Evolutionary conservation across 2,888 invertebrate species (phyloP), one percentile per base, ranked within the genome.

Genomic region (Andrena chrysosceles): DNA sequence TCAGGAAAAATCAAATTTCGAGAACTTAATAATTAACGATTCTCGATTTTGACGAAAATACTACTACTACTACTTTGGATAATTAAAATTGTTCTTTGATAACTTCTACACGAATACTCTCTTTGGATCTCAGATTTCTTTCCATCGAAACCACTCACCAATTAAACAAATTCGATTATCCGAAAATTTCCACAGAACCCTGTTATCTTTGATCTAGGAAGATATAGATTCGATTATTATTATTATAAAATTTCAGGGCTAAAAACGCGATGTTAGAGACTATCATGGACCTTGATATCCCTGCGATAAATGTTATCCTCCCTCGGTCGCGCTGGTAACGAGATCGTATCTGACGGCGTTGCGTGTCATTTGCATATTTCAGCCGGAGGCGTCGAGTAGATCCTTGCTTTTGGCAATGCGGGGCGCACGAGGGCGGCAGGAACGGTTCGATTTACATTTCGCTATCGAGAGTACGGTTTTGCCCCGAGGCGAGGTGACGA

Each of bases 301-400:
- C 73, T 26, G 62, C 67, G 77, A 85, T 87, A 87, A 87, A 85
- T 87, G 82, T 80, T 70, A 80, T 80, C 74, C 80, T 64, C 75
- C 80, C 72, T 59, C 73, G 70, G 85, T 84, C 78, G 70, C 75
- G 78, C 67, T 84, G 85, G 89, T 91, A 91, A 91, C 91, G 89
- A 90, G 91, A 91, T 91, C 89, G 86, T 91, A 91, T 91, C 89
- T 85, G 86, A 89, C 88, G 86, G 87, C 87, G 89, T 87, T 89
- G 88, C 89, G 90, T 92, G 91, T 91, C 92, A 92, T 93, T 92
- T 93, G 90, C 92, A 93, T 93, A 93, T 91, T 89, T 91, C 88
- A 90, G 90, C 92, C 87, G 81, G 78, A 86, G 91, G 92, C 90
- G 83, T 87, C 81, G 86, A 66, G 69, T 73, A 69, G 90, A 87